Base-by-base conservation (phyloP, 2,113 vertebrate genomes). In the Natator depressus region DNA sequence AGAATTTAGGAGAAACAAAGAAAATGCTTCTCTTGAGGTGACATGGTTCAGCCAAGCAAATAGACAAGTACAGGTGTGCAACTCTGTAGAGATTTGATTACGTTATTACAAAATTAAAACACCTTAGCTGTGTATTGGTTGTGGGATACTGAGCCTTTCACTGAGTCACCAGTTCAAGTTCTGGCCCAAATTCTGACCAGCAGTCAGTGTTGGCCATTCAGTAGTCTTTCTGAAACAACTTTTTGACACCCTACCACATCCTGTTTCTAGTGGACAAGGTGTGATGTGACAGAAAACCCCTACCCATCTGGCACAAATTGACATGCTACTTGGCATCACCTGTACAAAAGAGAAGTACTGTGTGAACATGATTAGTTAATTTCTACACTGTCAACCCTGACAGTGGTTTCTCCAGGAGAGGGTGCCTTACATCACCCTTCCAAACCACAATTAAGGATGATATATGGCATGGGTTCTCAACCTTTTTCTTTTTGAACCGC, bases 41-140 rank as follows among this genome's bases (percentile, higher is more conserved):
- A 1, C 31, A 0, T 31, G 50, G 47, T 87, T 82, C 27, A 12
- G n/a, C 51, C 20, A 75, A 42, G 69, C 69, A 75, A 75, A 38
- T 42, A 19, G 72, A 42, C 2, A 42, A 42, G 72, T 42, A 42
- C 10, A 24, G n/a, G 38, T 75, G 27, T 82, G 81, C 14, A 13
- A 13, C 47, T 31, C 46, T 93, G 29, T 14, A 86, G 54, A 49
- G 25, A 14, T 17, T 5, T 1, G 53, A 49, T 10, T 9, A 8
- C n/a, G 31, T 29, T 4, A 55, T 10, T 42, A 55, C 4, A 38
- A 57, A 42, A 47, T 6, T 57, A 85, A 51, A 79, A 17, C 38
- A 3, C 6, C 10, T 82, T 69, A 4, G 13, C 12, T 62, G 0
- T 38, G 1, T 85, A 5, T n/a, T 76, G 75, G 13, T 80, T 17